A percentile compares a stretch with the other conserved stretches of the same genome.
These are phyloP conservation scores for Oscheius sp. DNA, from an alignment of 2,888 invertebrate genomes.

Conservation along the genomic window DNA sequence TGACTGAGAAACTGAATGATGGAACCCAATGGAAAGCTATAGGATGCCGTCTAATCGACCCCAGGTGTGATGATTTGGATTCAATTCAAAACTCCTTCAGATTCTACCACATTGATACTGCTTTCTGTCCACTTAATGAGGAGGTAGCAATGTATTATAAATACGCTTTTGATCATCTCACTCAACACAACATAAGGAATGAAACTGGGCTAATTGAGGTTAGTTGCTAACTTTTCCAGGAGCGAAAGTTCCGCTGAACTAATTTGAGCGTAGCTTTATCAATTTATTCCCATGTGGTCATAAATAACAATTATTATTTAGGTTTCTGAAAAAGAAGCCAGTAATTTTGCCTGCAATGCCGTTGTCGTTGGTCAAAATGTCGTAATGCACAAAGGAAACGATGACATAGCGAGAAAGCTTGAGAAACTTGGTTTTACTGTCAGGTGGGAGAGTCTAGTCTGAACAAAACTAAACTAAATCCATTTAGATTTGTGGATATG, in stretches of 20 bases:
- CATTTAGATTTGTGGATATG: conserved; percentile 61
- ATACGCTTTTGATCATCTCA: conserved; percentile 64
- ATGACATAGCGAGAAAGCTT: conserved; percentile 59
- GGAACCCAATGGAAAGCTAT: conserved; percentile 58
- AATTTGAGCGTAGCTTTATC: background rate
- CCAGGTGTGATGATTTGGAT: conserved; percentile 56
- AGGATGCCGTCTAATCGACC: conserved; percentile 66
- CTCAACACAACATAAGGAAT: conserved; percentile 64
- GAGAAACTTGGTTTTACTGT: conserved; percentile 50
- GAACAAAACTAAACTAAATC: background rate
- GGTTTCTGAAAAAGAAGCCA: conserved; percentile 63
- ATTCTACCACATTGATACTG: conserved; percentile 70
- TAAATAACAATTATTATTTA: conserved; percentile 25
- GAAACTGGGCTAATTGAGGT: conserved; percentile 54
- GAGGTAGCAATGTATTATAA: conserved; percentile 65
- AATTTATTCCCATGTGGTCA: background rate
- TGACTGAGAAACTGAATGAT: conserved; percentile 56
- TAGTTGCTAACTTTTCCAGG: background rate
- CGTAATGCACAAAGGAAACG: conserved; percentile 61
- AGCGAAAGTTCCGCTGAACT: background rate
- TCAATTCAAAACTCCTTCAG: conserved; percentile 36
- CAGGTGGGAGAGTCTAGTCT: background rate
- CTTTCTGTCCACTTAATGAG: conserved; percentile 67
- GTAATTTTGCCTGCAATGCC: conserved; percentile 67
- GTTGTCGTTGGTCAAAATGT: conserved; percentile 68